Percentiles rank a stretch among this genome's conserved stretches.
Conservation (phyloP, 2,797 vertebrate genomes). For the Hoplostethus atlanticus region DNA sequence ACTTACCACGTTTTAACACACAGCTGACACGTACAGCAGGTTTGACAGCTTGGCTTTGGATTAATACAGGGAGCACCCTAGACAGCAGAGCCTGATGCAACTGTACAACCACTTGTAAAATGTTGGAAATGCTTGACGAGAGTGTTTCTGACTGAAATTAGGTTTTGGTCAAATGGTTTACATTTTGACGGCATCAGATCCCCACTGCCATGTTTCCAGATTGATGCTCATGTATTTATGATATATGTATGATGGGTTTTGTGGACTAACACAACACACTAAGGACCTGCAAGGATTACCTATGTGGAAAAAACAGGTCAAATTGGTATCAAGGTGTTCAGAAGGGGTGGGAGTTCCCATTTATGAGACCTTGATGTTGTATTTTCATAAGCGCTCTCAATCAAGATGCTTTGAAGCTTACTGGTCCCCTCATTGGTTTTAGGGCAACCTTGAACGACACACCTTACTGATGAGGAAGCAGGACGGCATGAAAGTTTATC, state of each 20-base stretch:
- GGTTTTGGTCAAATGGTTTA: too few species aligned
- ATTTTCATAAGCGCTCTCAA: constrained; percentile 37
- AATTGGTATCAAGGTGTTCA: background rate
- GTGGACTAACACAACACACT: background rate
- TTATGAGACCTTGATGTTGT: constrained; percentile 12
- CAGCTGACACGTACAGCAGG: too few species aligned
- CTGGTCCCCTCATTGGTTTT: constrained; percentile 12
- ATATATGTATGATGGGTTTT: background rate
- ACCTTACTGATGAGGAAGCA: constrained; percentile 7
- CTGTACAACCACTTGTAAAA: too few species aligned
- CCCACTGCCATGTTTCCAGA: too few species aligned
- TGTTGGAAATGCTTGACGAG: too few species aligned
- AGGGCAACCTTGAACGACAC: constrained; percentile 14
- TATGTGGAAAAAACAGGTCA: background rate
- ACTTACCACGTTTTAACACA: too few species aligned
- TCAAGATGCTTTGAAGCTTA: constrained; percentile 30
- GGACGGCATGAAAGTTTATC: constrained; percentile 14
- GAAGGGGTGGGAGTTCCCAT: constrained; percentile 3
- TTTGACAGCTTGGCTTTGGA: too few species aligned
- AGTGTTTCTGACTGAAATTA: too few species aligned
- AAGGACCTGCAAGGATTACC: background rate
- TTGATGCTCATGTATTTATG: too few species aligned
- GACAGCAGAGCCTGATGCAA: too few species aligned
- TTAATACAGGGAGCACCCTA: too few species aligned
- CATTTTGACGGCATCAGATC: too few species aligned